phyloP scores from a whole-genome alignment of 2,888 invertebrate genomes.

The Stomorhina lunata region DNA sequence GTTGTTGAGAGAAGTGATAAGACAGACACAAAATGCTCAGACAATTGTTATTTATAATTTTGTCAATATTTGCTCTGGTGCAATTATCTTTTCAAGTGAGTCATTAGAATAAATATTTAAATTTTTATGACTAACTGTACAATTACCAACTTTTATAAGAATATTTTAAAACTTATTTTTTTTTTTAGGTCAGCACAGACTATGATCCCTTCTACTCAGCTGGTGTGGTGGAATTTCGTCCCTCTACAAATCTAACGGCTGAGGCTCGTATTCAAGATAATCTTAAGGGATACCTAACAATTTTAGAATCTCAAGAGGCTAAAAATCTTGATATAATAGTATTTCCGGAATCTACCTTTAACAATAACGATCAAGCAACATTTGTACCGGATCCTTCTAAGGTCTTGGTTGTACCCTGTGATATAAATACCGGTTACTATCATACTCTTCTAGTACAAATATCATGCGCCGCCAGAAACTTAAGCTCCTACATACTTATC shows the following conservation, averaged over 20 bases:
- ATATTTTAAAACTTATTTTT: not conserved
- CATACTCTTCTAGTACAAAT: slow-evolving; percentile 71
- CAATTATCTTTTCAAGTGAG: slow-evolving; percentile 38
- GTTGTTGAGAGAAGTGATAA: too few species aligned
- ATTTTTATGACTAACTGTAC: too few species aligned
- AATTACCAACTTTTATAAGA: too few species aligned
- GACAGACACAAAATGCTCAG: too few species aligned
- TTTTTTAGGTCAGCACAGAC: slow-evolving; percentile 69
- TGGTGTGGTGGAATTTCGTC: slow-evolving; percentile 83
- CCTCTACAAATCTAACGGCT: slow-evolving; percentile 70
- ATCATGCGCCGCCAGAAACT: slow-evolving; percentile 74
- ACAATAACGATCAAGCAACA: slow-evolving; percentile 72
- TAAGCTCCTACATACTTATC: slow-evolving; percentile 85
- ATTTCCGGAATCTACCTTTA: slow-evolving; percentile 86
- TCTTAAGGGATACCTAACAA: slow-evolving; percentile 71
- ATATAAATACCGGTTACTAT: slow-evolving; percentile 65
- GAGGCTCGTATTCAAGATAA: slow-evolving; percentile 70
- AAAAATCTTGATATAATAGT: slow-evolving; percentile 86
- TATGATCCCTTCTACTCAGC: slow-evolving; percentile 82
- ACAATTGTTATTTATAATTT: not conserved
- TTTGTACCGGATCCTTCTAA: slow-evolving; percentile 73
- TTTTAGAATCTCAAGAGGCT: slow-evolving; percentile 70
- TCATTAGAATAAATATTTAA: not conserved
- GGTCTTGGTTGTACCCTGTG: slow-evolving; percentile 73
- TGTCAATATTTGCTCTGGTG: not conserved